Base-by-base conservation (phyloP, 2,888 invertebrate genomes). In the Sarcophaga variegata region DNA sequence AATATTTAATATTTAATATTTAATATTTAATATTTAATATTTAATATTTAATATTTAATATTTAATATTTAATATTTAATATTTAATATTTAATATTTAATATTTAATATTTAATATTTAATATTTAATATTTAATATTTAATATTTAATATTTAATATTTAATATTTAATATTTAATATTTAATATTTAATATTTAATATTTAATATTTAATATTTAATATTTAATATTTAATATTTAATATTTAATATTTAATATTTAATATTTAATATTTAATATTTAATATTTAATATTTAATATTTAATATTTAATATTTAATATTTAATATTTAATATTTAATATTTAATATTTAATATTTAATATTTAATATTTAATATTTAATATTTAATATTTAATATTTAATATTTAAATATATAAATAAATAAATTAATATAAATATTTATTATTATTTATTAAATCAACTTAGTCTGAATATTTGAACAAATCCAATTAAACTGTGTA, bases 21-120 rank as follows among this genome's bases (percentile, higher is more conserved):
- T 12, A 25, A 49, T 17, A 64, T 64, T 64, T 12, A 25, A 49
- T 64, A 64, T 64, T n/a, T 62, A 22, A 22, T 17, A 20, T 6
- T 27, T 17, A 64, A 64, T 64, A 64, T 64, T 64, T 12, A 25
- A 49, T 17, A 64, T 64, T 64, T 12, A 25, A 49, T 64, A 64
- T 64, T n/a, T 62, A 22, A 22, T 17, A 20, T 6, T 27, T 17
- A 64, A 64, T 64, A 64, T 64, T 64, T 12, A 25, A 49, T 17
- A 64, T 64, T 64, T 12, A 25, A 49, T 64, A 64, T 64, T n/a
- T 62, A 22, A 22, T 17, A 20, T 6, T 27, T 17, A 64, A 64
- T 64, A 64, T 64, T 64, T 12, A 25, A 49, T 17, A 64, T 64
- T 64, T 12, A 25, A 49, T 64, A 64, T 64, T n/a, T 62, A 22